Evolutionary conservation across 2,888 invertebrate genomes (phyloP), one percentile per base, ranked within the genome.

Genomic region (Pandemis heparana): DNA sequence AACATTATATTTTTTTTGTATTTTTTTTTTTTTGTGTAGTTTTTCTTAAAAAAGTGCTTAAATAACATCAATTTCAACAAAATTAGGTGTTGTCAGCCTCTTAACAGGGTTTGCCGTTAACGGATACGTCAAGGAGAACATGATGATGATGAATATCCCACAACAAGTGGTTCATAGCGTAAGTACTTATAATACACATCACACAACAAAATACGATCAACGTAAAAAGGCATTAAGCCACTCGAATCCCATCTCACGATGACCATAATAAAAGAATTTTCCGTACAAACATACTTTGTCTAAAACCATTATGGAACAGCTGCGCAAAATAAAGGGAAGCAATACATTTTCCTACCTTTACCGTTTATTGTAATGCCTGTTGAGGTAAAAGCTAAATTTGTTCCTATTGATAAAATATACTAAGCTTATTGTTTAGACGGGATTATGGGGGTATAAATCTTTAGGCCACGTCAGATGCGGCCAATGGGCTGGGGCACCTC

Each of bases 391-490:
- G 61, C 67, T 51, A 38, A 32, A 66, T 68, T 68, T 60, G 67
- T 68, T 60, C 61, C 64, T 77, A 75, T 77, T 76, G 78, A 79
- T 82, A 81, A 83, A 83, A 85, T 81, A 82, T 81, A 81, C 79
- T 77, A 75, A 80, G 77, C 83, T 82, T 84, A 85, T 82, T 84
- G 83, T 85, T 79, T 80, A 79, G 80, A 81, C 79, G 77, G 81
- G 81, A 81, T 84, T 69, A 68, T 51, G 18, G 79, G 79, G 78
- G 76, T 79, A 86, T 86, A 86, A 86, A 86, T 86, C 86, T 85
- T 81, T 79, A 61, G 80, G 76, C 81, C 77, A 77, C 77, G 82
- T 84, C 81, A 82, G 83, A 83, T 82, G 82, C 78, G 77, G 78
- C 79, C 79, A 79, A 76, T 80, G 81, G 79, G 78, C 75, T 65